Evolutionary conservation across 2,113 vertebrate species (phyloP), one percentile per base, ranked within the genome.

Genomic region (Lagopus muta): DNA sequence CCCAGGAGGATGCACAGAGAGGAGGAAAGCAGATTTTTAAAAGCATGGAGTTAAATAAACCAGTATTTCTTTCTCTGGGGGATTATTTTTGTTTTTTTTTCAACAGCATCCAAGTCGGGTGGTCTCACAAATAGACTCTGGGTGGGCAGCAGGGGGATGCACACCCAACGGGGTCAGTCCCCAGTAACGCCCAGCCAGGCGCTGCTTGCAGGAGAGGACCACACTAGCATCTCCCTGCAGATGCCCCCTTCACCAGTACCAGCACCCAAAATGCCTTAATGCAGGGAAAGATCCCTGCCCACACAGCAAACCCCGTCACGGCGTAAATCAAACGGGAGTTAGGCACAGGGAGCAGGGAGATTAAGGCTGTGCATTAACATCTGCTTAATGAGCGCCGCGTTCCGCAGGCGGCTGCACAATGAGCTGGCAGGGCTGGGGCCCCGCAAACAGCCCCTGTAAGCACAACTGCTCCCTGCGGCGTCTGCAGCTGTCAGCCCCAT

Each of bases 131-230:
- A 11, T 34, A 7, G 42, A 45, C 48, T 32, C 43, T 3, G 5
- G 36, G 16, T 52, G 45, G 25, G 50, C 24, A 10, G 36, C 61
- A 64, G 4, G 4, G 57, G n/a, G 24, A n/a, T 6, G 50, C 28
- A 25, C 16, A 64, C 0, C 30, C 6, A 0, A 38, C 0, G 3
- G 16, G 34, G n/a, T 45, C 27, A 15, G 22, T 40, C 28, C 54
- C 73, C 4, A 12, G 27, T 32, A 34, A 27, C 28, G n/a, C 74
- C 28, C 19, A 43, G 50, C 50, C 5, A 4, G 36, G 27, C 50
- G 22, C 43, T 18, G 45, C 38, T 70, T 61, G 70, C 32, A 24
- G 78, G 45, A 55, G 12, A 78, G 55, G n/a, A 32, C 42, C 42
- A 5, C 1, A 3, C 57, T 36, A 20, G 48, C 79, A 77, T 19